These are phyloP conservation scores for Limanda limanda DNA, from an alignment of 2,113 vertebrate genomes.

Conservation along the genomic window DNA sequence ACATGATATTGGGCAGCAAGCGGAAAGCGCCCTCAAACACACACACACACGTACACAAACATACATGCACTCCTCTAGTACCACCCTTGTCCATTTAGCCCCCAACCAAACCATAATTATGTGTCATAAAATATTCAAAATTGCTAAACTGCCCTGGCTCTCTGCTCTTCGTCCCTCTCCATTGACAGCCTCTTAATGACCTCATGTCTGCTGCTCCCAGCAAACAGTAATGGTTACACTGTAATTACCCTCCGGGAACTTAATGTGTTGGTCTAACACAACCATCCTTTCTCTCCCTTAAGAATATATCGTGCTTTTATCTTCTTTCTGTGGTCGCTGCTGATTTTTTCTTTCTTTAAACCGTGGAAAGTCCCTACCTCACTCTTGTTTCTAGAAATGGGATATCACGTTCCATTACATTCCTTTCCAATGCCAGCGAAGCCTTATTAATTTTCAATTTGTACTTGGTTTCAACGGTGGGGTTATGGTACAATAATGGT, in stretches of 20 bases:
- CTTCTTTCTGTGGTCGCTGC: conserved; percentile 45
- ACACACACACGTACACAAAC: conserved; percentile 33
- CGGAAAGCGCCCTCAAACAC: conserved; percentile 38
- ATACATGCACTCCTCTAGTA: conserved; percentile 33
- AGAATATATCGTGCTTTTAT: conserved; percentile 68
- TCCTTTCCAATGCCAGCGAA: conserved; percentile 38
- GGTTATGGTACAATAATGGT: not conserved
- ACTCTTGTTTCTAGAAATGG: conserved; percentile 36
- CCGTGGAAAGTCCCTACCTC: conserved; percentile 54
- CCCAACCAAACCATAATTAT: conserved; percentile 76
- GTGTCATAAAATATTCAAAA: conserved; percentile 79
- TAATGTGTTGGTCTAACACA: conserved; percentile 76
- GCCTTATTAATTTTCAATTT: conserved; percentile 41
- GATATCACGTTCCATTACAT: conserved; percentile 26
- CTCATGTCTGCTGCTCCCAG: conserved; percentile 78
- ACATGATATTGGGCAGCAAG: conserved; percentile 66
- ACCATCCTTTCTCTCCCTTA: conserved; percentile 62
- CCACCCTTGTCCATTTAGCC: conserved; percentile 53
- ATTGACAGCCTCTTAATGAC: conserved; percentile 75
- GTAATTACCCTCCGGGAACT: conserved; percentile 78
- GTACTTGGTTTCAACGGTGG: conserved; percentile 25
- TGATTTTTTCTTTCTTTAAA: not conserved
- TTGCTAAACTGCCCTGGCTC: conserved; percentile 78
- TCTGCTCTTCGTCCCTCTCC: conserved; percentile 67
- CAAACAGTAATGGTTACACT: conserved; percentile 71